Evolutionary conservation across 1,140 invertebrate species (phyloP).

Genomic region (Euwallacea fornicatus): DNA sequence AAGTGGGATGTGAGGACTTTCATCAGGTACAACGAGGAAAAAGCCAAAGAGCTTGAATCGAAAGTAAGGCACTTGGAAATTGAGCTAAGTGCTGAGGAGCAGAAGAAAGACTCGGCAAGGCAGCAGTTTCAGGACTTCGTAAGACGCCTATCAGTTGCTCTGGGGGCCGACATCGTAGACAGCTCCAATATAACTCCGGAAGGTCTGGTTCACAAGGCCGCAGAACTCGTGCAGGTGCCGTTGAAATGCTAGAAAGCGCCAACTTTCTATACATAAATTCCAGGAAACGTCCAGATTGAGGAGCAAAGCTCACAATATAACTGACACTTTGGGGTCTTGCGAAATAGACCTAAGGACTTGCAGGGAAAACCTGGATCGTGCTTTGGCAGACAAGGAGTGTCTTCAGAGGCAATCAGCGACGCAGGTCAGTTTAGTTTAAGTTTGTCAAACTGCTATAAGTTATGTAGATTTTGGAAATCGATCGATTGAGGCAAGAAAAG

Average conservation of each 20-base stretch:
- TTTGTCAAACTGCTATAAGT: background rate
- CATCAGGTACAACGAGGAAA: constrained; percentile 68
- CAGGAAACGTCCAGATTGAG: constrained; percentile 60
- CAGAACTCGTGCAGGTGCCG: constrained; percentile 70
- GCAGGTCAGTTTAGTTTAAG: constrained; percentile 53
- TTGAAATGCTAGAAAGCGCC: background rate
- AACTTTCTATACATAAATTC: background rate
- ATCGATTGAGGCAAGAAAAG: constrained; percentile 69
- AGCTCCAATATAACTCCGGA: constrained; percentile 63
- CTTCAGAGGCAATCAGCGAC: constrained; percentile 67
- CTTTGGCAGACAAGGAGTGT: constrained; percentile 67
- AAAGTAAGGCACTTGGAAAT: constrained; percentile 71
- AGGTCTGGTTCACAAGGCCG: constrained; percentile 68
- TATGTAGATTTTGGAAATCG: constrained; percentile 58
- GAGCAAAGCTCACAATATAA: constrained; percentile 58
- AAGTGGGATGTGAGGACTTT: background rate
- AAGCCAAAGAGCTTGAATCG: constrained; percentile 72
- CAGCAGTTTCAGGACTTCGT: constrained; percentile 70
- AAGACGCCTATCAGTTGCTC: constrained; percentile 64
- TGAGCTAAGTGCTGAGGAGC: constrained; percentile 68
- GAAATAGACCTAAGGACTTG: constrained; percentile 68
- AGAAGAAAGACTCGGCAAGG: constrained; percentile 66
- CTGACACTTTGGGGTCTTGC: constrained; percentile 63
- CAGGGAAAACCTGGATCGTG: constrained; percentile 65
- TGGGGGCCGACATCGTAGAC: constrained; percentile 69